Conservation (phyloP, 2,113 vertebrate genomes). For the Ptilorrhoa leucosticta region DNA sequence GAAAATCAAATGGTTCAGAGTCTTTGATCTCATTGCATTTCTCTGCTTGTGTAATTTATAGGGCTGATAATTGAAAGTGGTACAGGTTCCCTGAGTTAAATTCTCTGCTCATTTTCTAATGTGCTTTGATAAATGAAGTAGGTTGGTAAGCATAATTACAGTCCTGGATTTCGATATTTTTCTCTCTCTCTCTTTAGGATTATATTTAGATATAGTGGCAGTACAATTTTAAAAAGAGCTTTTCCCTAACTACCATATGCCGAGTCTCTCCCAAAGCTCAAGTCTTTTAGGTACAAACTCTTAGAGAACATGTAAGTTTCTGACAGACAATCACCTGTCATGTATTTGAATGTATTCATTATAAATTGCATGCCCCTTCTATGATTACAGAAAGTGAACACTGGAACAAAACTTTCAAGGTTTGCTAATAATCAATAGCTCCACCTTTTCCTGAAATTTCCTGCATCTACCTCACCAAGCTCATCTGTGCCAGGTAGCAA, state of each 20-base stretch:
- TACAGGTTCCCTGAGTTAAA: background rate
- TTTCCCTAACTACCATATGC: constrained; percentile 41
- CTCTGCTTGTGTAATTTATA: constrained; percentile 49
- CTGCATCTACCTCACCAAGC: background rate
- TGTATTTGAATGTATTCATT: background rate
- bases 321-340: constrained; percentile 27
- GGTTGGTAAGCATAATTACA: constrained; percentile 29
- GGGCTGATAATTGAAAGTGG: constrained; percentile 19
- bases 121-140: constrained; percentile 28
- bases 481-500: background rate
- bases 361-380: background rate
- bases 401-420: background rate
- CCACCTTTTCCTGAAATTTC: background rate
- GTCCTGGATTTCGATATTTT: background rate
- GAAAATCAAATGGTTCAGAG: constrained; percentile 42
- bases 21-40: constrained; percentile 61
- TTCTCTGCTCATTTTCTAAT: constrained; percentile 3
- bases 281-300: background rate
- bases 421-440: background rate
- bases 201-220: constrained; percentile 47
- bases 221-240: constrained; percentile 8
- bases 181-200: background rate
- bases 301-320: background rate
- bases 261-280: background rate
- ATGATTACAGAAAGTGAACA: background rate